phyloP scores from a whole-genome alignment of 2,888 invertebrate genomes.

The Erebia palarica region DNA sequence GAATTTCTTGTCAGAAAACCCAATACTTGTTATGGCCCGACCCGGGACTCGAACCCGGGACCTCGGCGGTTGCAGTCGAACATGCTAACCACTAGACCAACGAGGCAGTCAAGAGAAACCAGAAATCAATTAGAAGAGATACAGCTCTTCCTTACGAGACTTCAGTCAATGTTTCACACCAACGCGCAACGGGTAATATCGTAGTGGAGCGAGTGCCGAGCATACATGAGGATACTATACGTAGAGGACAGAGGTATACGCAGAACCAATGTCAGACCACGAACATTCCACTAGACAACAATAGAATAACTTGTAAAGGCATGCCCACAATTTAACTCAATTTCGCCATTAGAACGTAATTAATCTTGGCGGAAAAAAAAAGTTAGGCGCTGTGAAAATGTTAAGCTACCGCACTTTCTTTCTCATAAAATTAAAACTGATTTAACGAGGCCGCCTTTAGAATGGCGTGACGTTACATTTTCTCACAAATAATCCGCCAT shows the following conservation, averaged over 20 bases:
- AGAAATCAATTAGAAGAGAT: not conserved
- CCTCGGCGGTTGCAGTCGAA: too few species aligned
- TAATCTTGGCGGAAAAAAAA: slow-evolving; percentile 22
- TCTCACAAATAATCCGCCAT: slow-evolving; percentile 53
- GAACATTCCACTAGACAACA: slow-evolving; percentile 19
- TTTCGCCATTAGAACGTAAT: slow-evolving; percentile 23
- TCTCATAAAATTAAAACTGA: slow-evolving; percentile 36
- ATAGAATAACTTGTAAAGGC: slow-evolving; percentile 19
- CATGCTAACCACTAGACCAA: too few species aligned
- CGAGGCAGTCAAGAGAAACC: too few species aligned
- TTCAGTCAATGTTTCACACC: not conserved
- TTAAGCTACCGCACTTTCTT: slow-evolving; percentile 18
- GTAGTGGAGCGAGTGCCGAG: too few species aligned
- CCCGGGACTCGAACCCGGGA: too few species aligned
- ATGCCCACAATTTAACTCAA: slow-evolving; percentile 19
- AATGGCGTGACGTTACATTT: slow-evolving; percentile 43
- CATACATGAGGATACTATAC: not conserved
- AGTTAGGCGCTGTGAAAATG: slow-evolving; percentile 23
- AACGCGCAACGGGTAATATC: too few species aligned
- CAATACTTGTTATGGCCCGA: too few species aligned
- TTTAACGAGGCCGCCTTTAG: slow-evolving; percentile 40
- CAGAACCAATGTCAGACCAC: not conserved
- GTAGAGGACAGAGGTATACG: not conserved
- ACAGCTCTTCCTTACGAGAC: not conserved
- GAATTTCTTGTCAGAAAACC: too few species aligned